Evolutionary conservation across 2,113 vertebrate genomes (phyloP), one percentile per base, ranked within the genome.

Genomic region (Grammatotria lemairii): DNA sequence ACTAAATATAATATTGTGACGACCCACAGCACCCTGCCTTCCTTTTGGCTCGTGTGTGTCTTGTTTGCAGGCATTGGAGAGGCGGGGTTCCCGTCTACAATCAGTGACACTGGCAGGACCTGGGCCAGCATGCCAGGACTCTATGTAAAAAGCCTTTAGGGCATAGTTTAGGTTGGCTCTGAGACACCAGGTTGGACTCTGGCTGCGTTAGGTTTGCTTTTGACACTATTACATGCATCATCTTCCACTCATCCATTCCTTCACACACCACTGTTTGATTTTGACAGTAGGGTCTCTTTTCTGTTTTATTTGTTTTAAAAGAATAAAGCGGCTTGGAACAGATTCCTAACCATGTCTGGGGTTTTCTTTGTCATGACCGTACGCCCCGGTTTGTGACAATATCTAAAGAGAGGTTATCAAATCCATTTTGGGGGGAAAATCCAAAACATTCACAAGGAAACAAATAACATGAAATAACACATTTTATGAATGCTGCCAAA

Each of bases 401-500:
- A 68, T 65, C 4, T 19, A 47, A 23, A 58, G 12, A 75, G 42
- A 80, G 19, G 21, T 53, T 57, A 51, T 82, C 14, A 49, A 11
- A 31, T 33, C n/a, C 14, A 9, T 60, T 53, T 3, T 81, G 9
- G 4, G 53, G 21, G 49, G 2, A 11, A 75, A 47, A 87, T 86
- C n/a, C 9, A 28, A 58, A 86, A 65, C 4, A 84, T 87, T 73
- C 81, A 35, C 42, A 26, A 35, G 40, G 73, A 33, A 57, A 54
- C 13, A 81, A 80, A 88, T 47, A 73, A 60, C 55, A 58, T 57
- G 45, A 87, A 88, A 93, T 90, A 57, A 84, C 84, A 73, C 4
- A 28, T 85, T 57, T 93, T 85, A 91, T 84, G 84, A 94, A 82
- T 57, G 21, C 58, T 88, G 19, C 70, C 26, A n/a, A 33, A 51